Percentiles rank a stretch among this genome's conserved stretches.
These are phyloP conservation scores for Campoletis raptor DNA, from an alignment of 2,888 invertebrate species.

Conservation along the genomic window DNA sequence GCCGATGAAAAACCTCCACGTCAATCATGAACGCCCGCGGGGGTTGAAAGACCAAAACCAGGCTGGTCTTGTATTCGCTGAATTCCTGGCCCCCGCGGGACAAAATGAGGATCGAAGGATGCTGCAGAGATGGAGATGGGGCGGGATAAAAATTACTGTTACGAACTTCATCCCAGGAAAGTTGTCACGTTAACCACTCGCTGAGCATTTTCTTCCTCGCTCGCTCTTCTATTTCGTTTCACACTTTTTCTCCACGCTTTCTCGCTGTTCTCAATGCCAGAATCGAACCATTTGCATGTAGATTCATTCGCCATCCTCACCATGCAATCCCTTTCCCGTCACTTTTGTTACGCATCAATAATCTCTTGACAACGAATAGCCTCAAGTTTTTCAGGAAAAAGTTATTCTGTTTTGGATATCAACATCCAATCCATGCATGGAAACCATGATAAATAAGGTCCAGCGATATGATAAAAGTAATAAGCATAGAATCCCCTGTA, in stretches of 20 bases:
- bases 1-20: conserved; percentile 52
- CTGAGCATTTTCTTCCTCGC: conserved; percentile 29
- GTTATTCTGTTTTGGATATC: conserved; percentile 33
- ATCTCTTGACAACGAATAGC: conserved; percentile 52
- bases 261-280: conserved; percentile 27
- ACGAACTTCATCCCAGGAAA: conserved; percentile 32
- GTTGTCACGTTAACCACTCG: conserved; percentile 65
- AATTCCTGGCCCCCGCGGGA: conserved; percentile 46
- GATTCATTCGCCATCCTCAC: conserved; percentile 65
- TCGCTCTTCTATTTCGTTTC: conserved; percentile 42
- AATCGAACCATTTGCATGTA: conserved; percentile 74
- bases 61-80: conserved; percentile 37
- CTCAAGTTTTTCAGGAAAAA: conserved; percentile 44
- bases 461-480: background rate
- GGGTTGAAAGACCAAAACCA: conserved; percentile 54
- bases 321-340: background rate
- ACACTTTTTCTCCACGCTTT: background rate
- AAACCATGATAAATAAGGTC: background rate
- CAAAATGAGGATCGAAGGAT: conserved; percentile 37
- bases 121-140: background rate
- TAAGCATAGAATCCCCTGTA: background rate
- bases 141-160: conserved; percentile 44
- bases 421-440: conserved; percentile 40
- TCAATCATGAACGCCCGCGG: conserved; percentile 68
- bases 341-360: conserved; percentile 55